Base-by-base conservation (phyloP, 2,113 vertebrate species). In the Larimichthys crocea region DNA sequence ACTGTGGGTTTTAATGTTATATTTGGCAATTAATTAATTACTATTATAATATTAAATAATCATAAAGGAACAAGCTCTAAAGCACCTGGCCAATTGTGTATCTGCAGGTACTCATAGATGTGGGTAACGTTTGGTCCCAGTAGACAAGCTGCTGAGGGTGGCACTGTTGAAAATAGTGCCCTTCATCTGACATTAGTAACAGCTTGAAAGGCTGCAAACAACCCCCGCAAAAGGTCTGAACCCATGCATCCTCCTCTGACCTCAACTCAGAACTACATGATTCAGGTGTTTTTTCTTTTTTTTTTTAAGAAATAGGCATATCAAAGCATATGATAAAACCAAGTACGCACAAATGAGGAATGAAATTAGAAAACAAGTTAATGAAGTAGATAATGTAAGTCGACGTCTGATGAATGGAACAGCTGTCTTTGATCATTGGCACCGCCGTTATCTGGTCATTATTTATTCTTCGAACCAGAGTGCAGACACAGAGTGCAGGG, bases 351-450 rank as follows among this genome's bases (percentile, higher is more conserved):
- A 87, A 91, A 90, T 85, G 89, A 93, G 87, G 82, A 93, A 81
- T 91, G 74, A 90, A 94, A 91, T 92, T 84, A 92, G 86, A 90
- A 92, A 94, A 93, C 90, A 92, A 94, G 88, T 81, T 93, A 94
- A 94, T 93, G 90, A 92, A 93, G 90, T 79, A 91, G 93, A 91
- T 94, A 94, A 94, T 92, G 87, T 52, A 91, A 89, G 87, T 77
- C 75, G 88, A 91, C 84, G 86, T 91, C 85, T 92, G 91, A 91
- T 90, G 91, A 93, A 92, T 90, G 87, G 84, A 93, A 92, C 93
- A 94, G 92, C 92, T 93, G 92, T 92, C 92, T 93, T 94, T 94
- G 92, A 93, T 94, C 91, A 86, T 64, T 88, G 92, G 85, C 87
- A 90, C 82, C 44, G 76, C 88, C 71, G 88, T 92, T 92, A 93